These are phyloP conservation scores for Mactra quadrangularis DNA, from an alignment of 1,140 invertebrate genomes.

Conservation along the genomic window DNA sequence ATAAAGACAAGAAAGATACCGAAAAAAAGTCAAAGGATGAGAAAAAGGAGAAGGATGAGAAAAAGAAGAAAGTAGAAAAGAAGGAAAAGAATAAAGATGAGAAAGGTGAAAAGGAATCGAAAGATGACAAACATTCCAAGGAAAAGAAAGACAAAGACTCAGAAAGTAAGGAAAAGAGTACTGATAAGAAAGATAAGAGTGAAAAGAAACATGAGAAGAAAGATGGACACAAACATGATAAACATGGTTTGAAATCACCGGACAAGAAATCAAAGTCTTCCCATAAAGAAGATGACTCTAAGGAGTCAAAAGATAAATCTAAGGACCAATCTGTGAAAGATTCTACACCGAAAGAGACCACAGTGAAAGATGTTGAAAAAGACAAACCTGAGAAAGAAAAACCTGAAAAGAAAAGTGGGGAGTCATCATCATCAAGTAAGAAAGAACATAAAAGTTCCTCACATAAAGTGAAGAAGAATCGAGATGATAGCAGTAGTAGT, in stretches of 20 bases:
- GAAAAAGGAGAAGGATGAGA: conserved; percentile 45
- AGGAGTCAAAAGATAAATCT: conserved; percentile 17
- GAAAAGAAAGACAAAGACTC: conserved; percentile 47
- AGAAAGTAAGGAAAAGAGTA: conserved; percentile 58
- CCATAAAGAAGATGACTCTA: conserved; percentile 18
- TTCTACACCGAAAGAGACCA: conserved; percentile 46
- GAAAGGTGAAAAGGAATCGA: conserved; percentile 36
- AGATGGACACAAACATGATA: conserved; percentile 57
- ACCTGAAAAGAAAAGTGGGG: conserved; percentile 58
- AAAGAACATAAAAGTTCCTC: conserved; percentile 63
- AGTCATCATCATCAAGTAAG: conserved; percentile 45
- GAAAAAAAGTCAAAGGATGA: conserved; percentile 58
- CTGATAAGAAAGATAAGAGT: conserved; percentile 55
- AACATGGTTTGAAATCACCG: conserved; percentile 52
- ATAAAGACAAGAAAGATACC: conserved; percentile 60
- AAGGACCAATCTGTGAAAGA: conserved; percentile 41
- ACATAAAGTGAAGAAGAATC: conserved; percentile 74
- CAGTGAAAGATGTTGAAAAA: conserved; percentile 59
- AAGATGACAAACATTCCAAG: conserved; percentile 46
- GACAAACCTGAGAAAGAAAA: conserved; percentile 65
- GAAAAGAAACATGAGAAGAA: conserved; percentile 53
- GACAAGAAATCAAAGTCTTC: conserved; percentile 46
- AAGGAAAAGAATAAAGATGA: conserved; percentile 46
- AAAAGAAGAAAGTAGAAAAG: conserved; percentile 68
- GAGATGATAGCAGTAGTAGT: conserved; percentile 38